Evolutionary conservation across 2,888 invertebrate genomes (phyloP).

Genomic region (Coenonympha arcania): DNA sequence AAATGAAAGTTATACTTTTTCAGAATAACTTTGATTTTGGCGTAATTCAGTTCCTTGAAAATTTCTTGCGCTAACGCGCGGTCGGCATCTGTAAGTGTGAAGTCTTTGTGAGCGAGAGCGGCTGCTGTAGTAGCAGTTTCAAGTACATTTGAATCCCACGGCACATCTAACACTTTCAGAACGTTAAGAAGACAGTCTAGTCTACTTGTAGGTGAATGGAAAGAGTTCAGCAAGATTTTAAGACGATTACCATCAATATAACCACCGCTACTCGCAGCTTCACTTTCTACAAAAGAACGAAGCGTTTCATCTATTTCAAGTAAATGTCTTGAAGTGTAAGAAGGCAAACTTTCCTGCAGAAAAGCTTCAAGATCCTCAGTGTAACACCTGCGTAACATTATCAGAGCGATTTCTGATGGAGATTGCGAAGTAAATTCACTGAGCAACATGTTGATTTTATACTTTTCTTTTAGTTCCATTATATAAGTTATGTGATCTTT

Average conservation of each 20-base stretch:
- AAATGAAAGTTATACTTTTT: conserved; percentile 66
- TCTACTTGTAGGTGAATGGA: conserved; percentile 51
- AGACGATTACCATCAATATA: conserved; percentile 56
- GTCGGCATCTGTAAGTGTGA: conserved; percentile 55
- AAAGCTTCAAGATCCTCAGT: conserved; percentile 63
- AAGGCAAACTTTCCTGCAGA: conserved; percentile 58
- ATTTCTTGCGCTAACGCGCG: conserved; percentile 53
- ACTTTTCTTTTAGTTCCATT: conserved; percentile 61
- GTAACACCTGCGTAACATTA: conserved; percentile 68
- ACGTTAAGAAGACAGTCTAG: conserved; percentile 61
- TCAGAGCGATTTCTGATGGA: conserved; percentile 59
- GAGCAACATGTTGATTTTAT: conserved; percentile 63
- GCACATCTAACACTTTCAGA: conserved; percentile 61
- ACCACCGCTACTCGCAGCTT: conserved; percentile 59
- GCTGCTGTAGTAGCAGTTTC: conserved; percentile 53
- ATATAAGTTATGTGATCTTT: conserved; percentile 59
- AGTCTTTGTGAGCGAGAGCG: conserved; percentile 50
- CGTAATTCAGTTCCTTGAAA: conserved; percentile 59
- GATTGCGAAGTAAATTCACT: conserved; percentile 59
- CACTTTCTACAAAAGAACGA: conserved; percentile 56
- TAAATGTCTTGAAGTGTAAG: conserved; percentile 53
- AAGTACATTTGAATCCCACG: conserved; percentile 53
- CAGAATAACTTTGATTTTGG: conserved; percentile 61
- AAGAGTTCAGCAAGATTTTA: conserved; percentile 52
- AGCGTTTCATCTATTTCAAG: conserved; percentile 64